Percentiles rank a stretch among this genome's conserved stretches.
These are phyloP conservation scores for Lacerta viridis DNA, from an alignment of 2,797 vertebrate genomes.

Conservation along the genomic window DNA sequence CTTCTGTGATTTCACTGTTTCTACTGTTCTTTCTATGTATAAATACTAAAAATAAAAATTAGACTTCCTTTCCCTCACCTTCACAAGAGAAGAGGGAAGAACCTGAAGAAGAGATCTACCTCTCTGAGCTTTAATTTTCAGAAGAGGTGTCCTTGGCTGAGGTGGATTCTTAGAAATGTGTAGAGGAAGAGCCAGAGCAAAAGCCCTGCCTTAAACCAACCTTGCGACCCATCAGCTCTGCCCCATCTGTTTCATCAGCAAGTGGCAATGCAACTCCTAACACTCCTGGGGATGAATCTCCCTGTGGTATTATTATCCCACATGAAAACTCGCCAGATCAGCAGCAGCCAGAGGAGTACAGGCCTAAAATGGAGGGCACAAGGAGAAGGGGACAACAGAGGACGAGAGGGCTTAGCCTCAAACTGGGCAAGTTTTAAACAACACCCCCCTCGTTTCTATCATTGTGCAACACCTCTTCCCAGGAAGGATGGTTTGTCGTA, in stretches of 20 bases:
- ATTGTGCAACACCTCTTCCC: too few species aligned
- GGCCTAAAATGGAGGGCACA: conserved; percentile 98
- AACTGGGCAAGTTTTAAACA: conserved; percentile 88
- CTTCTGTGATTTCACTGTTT: too few species aligned
- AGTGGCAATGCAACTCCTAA: conserved; percentile 94
- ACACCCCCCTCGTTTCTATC: conserved; percentile 42
- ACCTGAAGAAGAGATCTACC: conserved; percentile 86
- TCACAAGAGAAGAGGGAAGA: conserved; percentile 83
- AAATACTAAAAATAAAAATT: too few species aligned
- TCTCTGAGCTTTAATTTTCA: too few species aligned
- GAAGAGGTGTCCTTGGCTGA: too few species aligned
- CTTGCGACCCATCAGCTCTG: conserved; percentile 93
- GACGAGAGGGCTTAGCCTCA: conserved; percentile 96
- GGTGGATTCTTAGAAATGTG: too few species aligned
- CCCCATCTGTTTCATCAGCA: conserved; percentile 94
- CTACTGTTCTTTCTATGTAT: too few species aligned
- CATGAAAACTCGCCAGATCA: conserved; percentile 97
- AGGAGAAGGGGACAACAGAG: too few species aligned
- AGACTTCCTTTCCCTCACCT: too few species aligned
- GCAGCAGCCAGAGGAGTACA: conserved; percentile 92
- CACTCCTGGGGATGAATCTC: conserved; percentile 95
- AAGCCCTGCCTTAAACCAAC: conserved; percentile 97
- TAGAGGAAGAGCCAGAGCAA: conserved; percentile 88
- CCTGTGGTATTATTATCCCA: conserved; percentile 98
- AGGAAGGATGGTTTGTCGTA: too few species aligned